These are phyloP conservation scores for Thinocorus orbignyianus DNA, from an alignment of 2,113 vertebrate species.

Conservation along the genomic window DNA sequence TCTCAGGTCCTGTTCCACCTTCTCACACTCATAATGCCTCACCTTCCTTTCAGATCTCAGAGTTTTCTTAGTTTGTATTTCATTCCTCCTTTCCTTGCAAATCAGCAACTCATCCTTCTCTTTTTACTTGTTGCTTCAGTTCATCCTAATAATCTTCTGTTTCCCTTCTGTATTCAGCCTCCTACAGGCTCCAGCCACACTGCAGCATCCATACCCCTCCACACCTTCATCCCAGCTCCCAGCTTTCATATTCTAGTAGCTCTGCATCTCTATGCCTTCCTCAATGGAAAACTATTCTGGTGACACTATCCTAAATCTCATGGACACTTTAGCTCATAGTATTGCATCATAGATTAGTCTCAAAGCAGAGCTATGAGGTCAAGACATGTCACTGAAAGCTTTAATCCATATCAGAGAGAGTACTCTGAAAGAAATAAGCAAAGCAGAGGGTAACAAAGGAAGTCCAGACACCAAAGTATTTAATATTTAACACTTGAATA, in stretches of 20 bases:
- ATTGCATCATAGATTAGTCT: background rate
- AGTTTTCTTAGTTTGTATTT: background rate
- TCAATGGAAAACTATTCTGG: background rate
- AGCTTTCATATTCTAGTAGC: background rate
- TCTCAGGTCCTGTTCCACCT: background rate
- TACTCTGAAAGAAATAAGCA: background rate
- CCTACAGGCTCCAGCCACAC: background rate
- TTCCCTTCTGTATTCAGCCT: background rate
- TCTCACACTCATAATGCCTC: background rate
- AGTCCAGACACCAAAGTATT: background rate
- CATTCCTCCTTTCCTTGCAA: background rate
- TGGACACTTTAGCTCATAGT: background rate
- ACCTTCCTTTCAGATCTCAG: background rate
- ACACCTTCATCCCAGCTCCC: background rate
- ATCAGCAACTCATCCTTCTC: background rate
- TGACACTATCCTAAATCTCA: background rate
- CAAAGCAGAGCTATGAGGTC: background rate
- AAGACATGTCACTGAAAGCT: background rate
- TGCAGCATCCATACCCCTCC: background rate
- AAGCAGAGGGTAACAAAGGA: background rate
- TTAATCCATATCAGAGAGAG: background rate
- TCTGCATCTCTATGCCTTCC: background rate
- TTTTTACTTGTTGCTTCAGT: background rate
- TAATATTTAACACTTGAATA: background rate
- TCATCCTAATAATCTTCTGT: background rate